Conservation (phyloP, 2,113 vertebrate genomes). For the Etheostoma spectabile region DNA sequence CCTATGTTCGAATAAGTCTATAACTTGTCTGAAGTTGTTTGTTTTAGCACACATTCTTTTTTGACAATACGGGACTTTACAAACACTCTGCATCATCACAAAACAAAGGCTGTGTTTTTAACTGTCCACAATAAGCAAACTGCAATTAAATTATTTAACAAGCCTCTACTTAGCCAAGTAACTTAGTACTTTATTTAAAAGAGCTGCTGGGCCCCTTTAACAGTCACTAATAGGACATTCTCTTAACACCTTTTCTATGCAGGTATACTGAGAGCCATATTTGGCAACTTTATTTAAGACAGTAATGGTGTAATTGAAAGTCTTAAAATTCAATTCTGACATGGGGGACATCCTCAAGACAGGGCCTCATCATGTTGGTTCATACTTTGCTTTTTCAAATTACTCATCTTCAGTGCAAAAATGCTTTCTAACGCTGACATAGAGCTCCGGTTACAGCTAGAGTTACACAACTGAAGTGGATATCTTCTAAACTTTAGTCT, state of each 20-base stretch:
- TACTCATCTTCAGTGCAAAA: too few species aligned
- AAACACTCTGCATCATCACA: not conserved
- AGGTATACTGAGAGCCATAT: not conserved
- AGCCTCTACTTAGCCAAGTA: not conserved
- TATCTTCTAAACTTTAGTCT: too few species aligned
- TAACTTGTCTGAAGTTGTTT: slow-evolving; percentile 22
- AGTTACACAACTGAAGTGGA: too few species aligned
- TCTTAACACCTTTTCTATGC: not conserved
- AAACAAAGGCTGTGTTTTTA: not conserved
- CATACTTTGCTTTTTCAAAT: not conserved
- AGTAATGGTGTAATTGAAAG: not conserved
- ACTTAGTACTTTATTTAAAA: not conserved
- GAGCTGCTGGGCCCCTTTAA: not conserved
- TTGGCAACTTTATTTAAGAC: not conserved
- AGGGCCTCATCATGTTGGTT: not conserved
- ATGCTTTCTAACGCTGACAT: too few species aligned
- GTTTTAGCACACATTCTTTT: not conserved
- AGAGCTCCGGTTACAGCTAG: too few species aligned
- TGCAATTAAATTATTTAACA: not conserved
- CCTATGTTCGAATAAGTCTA: slow-evolving; percentile 42
- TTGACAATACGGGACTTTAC: not conserved
- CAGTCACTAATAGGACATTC: not conserved
- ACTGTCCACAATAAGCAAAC: too few species aligned
- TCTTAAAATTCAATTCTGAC: not conserved
- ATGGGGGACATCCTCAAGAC: not conserved